Base-by-base conservation (phyloP, 2,797 vertebrate genomes). In the Poeciliopsis gracilis region DNA sequence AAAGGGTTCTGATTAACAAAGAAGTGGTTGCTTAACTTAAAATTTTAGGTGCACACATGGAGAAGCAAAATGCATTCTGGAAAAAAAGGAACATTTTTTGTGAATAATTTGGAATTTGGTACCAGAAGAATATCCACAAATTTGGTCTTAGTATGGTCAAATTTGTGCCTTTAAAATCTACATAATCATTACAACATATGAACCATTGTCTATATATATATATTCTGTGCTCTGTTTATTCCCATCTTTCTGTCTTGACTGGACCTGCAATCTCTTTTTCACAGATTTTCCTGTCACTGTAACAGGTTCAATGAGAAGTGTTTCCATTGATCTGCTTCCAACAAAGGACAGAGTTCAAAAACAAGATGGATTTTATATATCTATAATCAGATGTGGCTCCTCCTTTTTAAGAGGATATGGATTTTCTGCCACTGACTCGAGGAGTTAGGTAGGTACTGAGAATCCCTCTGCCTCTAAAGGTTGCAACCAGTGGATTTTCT, bases 321-420 rank as follows among this genome's bases (percentile, higher is more conserved):
- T 88, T 85, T 67, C 72, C 82, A 95, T 95, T 93, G 95, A 95
- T 95, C 91, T 84, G 85, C 85, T 89, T 86, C 92, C 86, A 88
- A 92, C 92, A 92, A 94, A 94, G 90, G 88, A 91, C 92, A 92
- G 89, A 93, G 90, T 92, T 93, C 91, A 93, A 89, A 94, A 93
- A 93, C 88, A 90, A 93, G 93, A 95, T 95, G 91, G 94, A 96
- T 96, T 95, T 94, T 88, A 95, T 93, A 94, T 91, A 95, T 95
- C 94, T 95, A 92, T 95, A 95, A 95, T 95, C 93, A 94, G 94
- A 93, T 93, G 91, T 91, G 90, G 94, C 93, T 92, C 91, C 90
- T 93, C 86, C 91, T 91, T 87, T 92, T 91, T 91, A 94, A 94
- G 88, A 91, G 90, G 85, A 81, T 95, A 96, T 95, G 84, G 95